These are phyloP conservation scores for Drosophila orena DNA, from an alignment of 1,140 invertebrate genomes.

Conservation along the genomic window DNA sequence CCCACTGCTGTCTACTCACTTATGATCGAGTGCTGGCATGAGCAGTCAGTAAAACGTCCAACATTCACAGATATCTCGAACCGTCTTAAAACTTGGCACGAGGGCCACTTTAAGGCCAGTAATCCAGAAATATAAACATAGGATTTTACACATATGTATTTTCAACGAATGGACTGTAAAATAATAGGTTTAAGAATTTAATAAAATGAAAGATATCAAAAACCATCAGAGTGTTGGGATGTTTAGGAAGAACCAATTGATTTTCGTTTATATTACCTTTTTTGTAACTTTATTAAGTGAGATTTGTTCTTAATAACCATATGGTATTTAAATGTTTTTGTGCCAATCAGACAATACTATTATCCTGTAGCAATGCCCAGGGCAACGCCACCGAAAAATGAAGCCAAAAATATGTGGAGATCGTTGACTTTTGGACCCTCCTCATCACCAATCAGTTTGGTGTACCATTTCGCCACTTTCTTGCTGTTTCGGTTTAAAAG, in stretches of 20 bases:
- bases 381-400: slow-evolving; percentile 90
- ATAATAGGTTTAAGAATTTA: slow-evolving; percentile 33
- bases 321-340: slow-evolving; percentile 35
- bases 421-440: slow-evolving; percentile 88
- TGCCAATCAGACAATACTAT: slow-evolving; percentile 14
- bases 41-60: slow-evolving; percentile 94
- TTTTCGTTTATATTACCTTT: neutral
- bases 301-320: slow-evolving; percentile 45
- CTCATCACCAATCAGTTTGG: slow-evolving; percentile 88
- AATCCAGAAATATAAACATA: slow-evolving; percentile 31
- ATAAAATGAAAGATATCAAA: slow-evolving; percentile 10
- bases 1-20: slow-evolving; percentile 95
- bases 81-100: slow-evolving; percentile 90
- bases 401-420: slow-evolving; percentile 90
- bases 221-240: neutral
- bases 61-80: slow-evolving; percentile 94
- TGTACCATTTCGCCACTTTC: slow-evolving; percentile 90
- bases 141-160: slow-evolving; percentile 26
- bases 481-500: slow-evolving; percentile 88
- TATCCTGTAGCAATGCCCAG: slow-evolving; percentile 86
- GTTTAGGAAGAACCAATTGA: neutral
- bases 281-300: slow-evolving; percentile 29
- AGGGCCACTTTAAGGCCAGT: slow-evolving; percentile 85
- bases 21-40: slow-evolving; percentile 99
- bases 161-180: slow-evolving; percentile 43